These are phyloP conservation scores for Phrynosoma blainvillii DNA, from an alignment of 2,113 vertebrate genomes.

Conservation along the genomic window DNA sequence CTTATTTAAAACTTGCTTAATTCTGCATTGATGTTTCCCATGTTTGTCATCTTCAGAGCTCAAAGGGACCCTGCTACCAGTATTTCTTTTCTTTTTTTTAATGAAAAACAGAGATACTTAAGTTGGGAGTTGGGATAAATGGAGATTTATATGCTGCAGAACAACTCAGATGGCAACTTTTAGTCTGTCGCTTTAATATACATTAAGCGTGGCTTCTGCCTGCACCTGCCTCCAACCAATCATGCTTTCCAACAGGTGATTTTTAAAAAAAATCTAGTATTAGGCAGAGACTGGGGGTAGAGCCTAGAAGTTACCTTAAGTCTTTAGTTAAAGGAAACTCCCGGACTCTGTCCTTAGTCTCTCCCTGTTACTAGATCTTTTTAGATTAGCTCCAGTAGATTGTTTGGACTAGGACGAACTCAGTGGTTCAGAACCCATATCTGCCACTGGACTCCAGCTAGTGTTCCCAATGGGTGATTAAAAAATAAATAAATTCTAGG, in stretches of 20 bases:
- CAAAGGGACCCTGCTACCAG: constrained; percentile 45
- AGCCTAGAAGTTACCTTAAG: no score
- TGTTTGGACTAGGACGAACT: no score
- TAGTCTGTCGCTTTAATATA: constrained; percentile 12
- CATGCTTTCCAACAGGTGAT: background rate
- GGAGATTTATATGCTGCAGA: background rate
- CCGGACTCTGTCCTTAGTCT: no score
- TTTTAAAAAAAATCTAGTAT: background rate
- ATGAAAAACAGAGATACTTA: constrained; percentile 58
- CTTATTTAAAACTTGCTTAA: constrained; percentile 49
- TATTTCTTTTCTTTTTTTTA: constrained; percentile 33
- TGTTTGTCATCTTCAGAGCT: constrained; percentile 42
- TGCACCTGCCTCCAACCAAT: background rate
- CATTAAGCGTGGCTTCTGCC: background rate
- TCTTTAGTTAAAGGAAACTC: no score
- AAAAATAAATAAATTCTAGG: background rate
- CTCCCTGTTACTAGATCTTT: no score
- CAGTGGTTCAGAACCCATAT: no score
- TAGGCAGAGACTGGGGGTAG: no score
- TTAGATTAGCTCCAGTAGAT: no score
- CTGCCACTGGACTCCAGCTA: no score
- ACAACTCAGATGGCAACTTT: background rate
- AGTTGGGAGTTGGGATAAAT: constrained; percentile 49
- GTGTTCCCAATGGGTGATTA: background rate
- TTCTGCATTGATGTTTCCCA: constrained; percentile 54